phyloP scores from a whole-genome alignment of 2,888 invertebrate species.

The Nomada lathburiana region DNA sequence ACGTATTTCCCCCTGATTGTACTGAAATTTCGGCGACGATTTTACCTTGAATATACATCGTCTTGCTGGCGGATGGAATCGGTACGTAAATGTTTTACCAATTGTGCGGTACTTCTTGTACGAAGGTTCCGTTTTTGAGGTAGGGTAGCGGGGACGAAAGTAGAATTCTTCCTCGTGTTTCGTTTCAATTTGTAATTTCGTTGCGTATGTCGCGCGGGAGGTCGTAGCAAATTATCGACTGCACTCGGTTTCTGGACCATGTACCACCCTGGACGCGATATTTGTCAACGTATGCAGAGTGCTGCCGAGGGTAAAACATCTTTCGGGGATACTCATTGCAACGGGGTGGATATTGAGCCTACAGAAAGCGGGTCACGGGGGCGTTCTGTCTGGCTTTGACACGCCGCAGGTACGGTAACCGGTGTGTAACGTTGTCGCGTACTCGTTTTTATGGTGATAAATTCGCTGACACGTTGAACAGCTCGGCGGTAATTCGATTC shows the following conservation, averaged over 20 bases:
- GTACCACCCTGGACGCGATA: background rate
- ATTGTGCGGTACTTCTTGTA: too few species aligned
- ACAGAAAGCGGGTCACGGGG: background rate
- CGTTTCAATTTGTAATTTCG: background rate
- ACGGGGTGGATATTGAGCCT: conserved; percentile 3
- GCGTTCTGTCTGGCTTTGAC: conserved; percentile 1
- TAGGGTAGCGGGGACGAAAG: background rate
- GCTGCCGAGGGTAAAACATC: background rate
- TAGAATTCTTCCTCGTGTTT: background rate
- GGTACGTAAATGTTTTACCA: too few species aligned
- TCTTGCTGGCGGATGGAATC: too few species aligned
- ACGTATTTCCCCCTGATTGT: background rate
- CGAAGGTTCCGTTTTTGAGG: too few species aligned
- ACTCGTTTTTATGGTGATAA: conserved; percentile 13
- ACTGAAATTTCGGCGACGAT: too few species aligned
- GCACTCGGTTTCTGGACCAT: background rate
- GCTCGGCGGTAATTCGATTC: background rate
- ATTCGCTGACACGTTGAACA: background rate
- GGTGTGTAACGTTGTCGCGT: too few species aligned
- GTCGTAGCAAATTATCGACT: conserved; percentile 44
- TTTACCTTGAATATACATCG: too few species aligned
- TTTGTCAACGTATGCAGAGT: background rate
- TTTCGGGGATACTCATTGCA: conserved; percentile 11
- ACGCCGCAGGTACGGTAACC: background rate
- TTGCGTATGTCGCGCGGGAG: background rate